Evolutionary conservation across 2,797 vertebrate genomes (phyloP).

Genomic region (Xerus rutilus): DNA sequence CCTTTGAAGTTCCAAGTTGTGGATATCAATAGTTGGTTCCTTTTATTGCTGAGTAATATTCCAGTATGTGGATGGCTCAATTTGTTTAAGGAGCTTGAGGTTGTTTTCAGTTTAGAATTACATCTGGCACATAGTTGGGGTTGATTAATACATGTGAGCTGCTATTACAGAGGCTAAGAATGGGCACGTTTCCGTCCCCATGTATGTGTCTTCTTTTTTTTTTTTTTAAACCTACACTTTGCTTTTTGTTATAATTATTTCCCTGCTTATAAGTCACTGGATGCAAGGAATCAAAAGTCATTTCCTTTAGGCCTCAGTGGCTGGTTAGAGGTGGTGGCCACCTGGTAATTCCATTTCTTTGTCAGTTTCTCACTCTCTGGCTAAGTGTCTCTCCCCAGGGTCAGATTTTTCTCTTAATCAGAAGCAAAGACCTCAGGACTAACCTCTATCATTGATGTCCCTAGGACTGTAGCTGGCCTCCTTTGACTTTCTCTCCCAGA

Average conservation of each 20-base stretch:
- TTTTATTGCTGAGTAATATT: not conserved
- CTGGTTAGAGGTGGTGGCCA: not conserved
- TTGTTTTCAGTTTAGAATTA: not conserved
- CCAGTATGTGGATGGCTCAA: too few species aligned
- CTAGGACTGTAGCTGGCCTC: not conserved
- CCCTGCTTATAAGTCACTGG: not conserved
- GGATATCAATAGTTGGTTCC: not conserved
- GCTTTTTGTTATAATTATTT: slow-evolving; percentile 1
- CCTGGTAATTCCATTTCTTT: not conserved
- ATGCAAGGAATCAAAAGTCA: not conserved
- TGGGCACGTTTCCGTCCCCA: not conserved
- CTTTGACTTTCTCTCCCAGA: not conserved
- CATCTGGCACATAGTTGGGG: not conserved
- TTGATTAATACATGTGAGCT: not conserved
- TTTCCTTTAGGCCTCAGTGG: slow-evolving; percentile 9
- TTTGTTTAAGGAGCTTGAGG: not conserved
- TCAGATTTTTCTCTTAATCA: not conserved
- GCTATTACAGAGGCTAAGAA: not conserved
- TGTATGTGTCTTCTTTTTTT: not conserved
- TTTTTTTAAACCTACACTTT: not conserved
- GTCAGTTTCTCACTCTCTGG: not conserved
- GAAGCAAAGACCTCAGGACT: not conserved
- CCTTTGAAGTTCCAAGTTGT: not conserved
- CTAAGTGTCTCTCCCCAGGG: not conserved
- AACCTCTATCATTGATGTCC: not conserved